A percentile compares a stretch with the other conserved stretches of the same genome.
Conservation (phyloP, 2,113 vertebrate genomes). For the Callaeas wilsoni region DNA sequence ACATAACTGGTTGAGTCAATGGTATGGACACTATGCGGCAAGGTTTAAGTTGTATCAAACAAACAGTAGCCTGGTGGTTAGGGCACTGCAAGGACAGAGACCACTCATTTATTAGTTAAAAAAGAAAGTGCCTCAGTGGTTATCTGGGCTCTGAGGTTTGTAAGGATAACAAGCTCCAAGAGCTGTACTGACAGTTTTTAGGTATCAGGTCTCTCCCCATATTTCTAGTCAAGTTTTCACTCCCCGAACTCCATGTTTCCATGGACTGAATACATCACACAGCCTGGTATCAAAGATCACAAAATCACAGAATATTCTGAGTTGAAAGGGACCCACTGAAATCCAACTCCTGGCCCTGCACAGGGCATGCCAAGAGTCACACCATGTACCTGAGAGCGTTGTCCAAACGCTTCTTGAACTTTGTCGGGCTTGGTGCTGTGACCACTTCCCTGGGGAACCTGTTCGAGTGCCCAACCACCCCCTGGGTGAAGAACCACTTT, state of each 20-base stretch:
- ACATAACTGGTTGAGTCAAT: neutral
- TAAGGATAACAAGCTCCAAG: neutral
- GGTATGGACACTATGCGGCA: neutral
- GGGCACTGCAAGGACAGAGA: neutral
- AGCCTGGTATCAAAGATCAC: neutral
- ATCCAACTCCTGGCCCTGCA: neutral
- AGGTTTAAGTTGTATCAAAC: neutral
- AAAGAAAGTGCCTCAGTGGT: neutral
- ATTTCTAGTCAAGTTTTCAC: neutral
- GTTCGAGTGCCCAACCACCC: neutral
- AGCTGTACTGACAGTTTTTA: accelerated
- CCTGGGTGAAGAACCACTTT: neutral
- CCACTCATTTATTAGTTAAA: neutral
- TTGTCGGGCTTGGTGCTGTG: neutral
- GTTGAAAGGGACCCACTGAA: neutral
- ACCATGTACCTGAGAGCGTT: accelerated
- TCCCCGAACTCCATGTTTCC: neutral
- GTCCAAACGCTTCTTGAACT: neutral
- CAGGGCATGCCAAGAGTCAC: neutral
- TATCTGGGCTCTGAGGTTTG: neutral
- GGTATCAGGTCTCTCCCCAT: accelerated
- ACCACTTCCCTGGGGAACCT: neutral
- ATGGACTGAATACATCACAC: neutral
- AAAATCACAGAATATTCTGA: neutral
- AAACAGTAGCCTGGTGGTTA: neutral